phyloP scores from a whole-genome alignment of 2,797 vertebrate species.

The Halcyon leucocephala region DNA sequence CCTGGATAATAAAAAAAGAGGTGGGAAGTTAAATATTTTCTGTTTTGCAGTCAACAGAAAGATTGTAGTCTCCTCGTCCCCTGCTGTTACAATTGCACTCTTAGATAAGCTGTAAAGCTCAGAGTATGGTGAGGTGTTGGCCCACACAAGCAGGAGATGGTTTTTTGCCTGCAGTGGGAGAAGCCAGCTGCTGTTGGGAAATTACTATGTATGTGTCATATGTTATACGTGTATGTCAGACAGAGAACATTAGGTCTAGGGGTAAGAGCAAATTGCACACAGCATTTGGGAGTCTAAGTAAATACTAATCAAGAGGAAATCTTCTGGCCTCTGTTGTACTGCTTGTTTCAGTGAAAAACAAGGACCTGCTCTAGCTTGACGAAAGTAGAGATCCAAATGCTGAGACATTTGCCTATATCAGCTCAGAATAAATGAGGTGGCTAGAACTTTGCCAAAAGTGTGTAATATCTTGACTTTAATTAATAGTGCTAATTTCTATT shows the following conservation, averaged over 20 bases:
- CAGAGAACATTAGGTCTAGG: not conserved
- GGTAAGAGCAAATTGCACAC: not conserved
- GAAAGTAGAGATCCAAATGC: not conserved
- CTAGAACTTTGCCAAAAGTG: not conserved
- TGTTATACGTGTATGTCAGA: accelerated
- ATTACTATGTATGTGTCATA: not conserved
- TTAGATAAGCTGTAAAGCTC: not conserved
- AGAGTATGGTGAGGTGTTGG: accelerated
- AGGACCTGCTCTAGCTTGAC: not conserved
- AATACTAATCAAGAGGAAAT: not conserved
- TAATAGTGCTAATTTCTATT: conserved; percentile 1
- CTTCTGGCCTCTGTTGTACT: not conserved
- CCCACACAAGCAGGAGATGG: accelerated
- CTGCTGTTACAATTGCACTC: not conserved
- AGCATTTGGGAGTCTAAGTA: not conserved
- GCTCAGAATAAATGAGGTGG: not conserved
- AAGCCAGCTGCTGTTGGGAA: not conserved
- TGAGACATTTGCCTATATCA: accelerated
- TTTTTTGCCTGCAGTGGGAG: not conserved
- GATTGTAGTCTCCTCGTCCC: not conserved
- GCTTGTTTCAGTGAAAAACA: not conserved
- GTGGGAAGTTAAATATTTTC: not conserved
- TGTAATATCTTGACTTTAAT: not conserved
- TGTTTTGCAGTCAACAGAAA: not conserved
- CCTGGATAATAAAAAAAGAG: not conserved